These are phyloP conservation scores for Callipepla squamata DNA, from an alignment of 2,113 vertebrate species.

Conservation along the genomic window DNA sequence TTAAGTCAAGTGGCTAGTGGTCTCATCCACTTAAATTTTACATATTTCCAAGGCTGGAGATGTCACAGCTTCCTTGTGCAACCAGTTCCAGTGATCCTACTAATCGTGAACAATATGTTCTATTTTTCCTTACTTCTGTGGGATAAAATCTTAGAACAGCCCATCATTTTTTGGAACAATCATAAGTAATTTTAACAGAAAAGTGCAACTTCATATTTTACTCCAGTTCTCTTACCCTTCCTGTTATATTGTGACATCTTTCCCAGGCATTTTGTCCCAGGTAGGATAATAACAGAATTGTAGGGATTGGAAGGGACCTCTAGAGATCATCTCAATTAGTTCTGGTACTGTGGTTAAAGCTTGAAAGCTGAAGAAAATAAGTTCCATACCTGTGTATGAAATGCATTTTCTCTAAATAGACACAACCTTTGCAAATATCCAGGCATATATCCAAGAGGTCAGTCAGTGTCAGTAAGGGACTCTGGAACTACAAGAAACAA, in stretches of 20 bases:
- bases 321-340: neutral
- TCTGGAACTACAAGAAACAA: conserved; percentile 65
- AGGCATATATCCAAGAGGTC: conserved; percentile 79
- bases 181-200: neutral
- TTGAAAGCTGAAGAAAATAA: neutral
- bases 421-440: conserved; percentile 82
- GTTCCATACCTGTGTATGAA: conserved; percentile 83
- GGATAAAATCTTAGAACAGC: neutral
- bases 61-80: neutral
- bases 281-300: neutral
- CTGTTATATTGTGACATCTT: neutral
- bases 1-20: neutral
- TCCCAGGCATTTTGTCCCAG: neutral
- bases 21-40: neutral
- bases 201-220: neutral
- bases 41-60: neutral
- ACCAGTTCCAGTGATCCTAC: neutral
- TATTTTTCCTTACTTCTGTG: neutral
- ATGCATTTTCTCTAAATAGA: conserved; percentile 81
- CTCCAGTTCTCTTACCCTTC: neutral
- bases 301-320: no score
- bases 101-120: neutral
- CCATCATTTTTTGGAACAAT: neutral
- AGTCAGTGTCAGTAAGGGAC: conserved; percentile 60
- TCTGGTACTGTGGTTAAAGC: neutral